Conservation (phyloP, 2,888 invertebrate species). For the Quadroppia sp. region DNA sequence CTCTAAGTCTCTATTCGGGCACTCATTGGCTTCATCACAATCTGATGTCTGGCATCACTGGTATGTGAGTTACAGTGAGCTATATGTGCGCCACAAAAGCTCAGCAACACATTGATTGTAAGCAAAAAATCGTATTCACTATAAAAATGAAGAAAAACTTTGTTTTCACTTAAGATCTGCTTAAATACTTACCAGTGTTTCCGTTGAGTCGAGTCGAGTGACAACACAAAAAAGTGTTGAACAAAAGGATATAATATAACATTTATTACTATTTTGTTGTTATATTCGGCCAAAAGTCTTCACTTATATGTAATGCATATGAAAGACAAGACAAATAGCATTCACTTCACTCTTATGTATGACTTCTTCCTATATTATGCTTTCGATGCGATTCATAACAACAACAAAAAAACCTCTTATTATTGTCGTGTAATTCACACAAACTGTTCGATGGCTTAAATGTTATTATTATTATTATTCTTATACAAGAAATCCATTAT, state of each 20-base stretch:
- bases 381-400: no score
- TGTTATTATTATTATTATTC: no score
- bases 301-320: no score
- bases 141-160: neutral
- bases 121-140: conserved; percentile 8
- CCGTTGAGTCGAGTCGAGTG: neutral
- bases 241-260: neutral
- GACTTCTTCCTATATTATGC: no score
- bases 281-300: no score
- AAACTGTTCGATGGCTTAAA: no score
- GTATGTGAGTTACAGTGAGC: neutral
- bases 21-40: conserved; percentile 15
- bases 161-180: neutral
- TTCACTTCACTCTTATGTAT: no score
- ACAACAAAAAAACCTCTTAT: no score
- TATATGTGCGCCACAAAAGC: neutral
- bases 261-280: no score
- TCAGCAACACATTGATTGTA: conserved; percentile 6
- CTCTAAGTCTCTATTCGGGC: neutral
- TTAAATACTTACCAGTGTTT: neutral
- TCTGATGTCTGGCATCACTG: neutral
- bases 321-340: no score
- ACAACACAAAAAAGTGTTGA: neutral
- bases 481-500: no score
- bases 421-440: no score